Percentiles rank a stretch among this genome's conserved stretches.
phyloP scores from a whole-genome alignment of 2,113 vertebrate species.

The Gobio gobio region DNA sequence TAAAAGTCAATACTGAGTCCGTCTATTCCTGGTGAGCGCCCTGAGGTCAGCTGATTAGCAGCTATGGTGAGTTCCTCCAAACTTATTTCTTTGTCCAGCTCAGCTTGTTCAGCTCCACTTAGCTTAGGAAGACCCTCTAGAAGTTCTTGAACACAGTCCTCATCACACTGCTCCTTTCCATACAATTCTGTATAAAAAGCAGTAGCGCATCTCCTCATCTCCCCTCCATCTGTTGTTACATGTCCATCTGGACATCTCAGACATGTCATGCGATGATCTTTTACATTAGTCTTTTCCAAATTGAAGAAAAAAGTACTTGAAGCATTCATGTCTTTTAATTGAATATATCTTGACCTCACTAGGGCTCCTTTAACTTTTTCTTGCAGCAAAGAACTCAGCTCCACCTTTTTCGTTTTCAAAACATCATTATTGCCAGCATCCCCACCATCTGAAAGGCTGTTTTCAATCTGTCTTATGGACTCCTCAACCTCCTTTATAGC shows the following conservation, averaged over 20 bases:
- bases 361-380: not conserved
- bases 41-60: too few relatives aligned
- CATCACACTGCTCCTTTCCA: too few relatives aligned
- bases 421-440: not conserved
- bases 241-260: not conserved
- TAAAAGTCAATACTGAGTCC: too few relatives aligned
- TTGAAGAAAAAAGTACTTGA: not conserved
- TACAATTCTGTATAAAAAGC: too few relatives aligned
- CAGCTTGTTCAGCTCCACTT: too few relatives aligned
- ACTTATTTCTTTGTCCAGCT: too few relatives aligned
- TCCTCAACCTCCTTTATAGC: not conserved
- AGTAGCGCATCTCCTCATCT: not conserved
- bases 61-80: too few relatives aligned
- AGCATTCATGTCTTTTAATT: too few relatives aligned
- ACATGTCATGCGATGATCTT: not conserved
- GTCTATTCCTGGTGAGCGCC: too few relatives aligned
- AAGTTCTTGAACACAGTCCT: too few relatives aligned
- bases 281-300: not conserved
- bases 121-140: too few relatives aligned
- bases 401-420: not conserved
- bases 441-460: not conserved
- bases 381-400: not conserved
- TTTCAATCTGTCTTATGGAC: not conserved
- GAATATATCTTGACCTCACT: too few relatives aligned
- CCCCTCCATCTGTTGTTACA: not conserved